phyloP scores from a whole-genome alignment of 1,140 invertebrate genomes.

The Philopotamus ludificatus region DNA sequence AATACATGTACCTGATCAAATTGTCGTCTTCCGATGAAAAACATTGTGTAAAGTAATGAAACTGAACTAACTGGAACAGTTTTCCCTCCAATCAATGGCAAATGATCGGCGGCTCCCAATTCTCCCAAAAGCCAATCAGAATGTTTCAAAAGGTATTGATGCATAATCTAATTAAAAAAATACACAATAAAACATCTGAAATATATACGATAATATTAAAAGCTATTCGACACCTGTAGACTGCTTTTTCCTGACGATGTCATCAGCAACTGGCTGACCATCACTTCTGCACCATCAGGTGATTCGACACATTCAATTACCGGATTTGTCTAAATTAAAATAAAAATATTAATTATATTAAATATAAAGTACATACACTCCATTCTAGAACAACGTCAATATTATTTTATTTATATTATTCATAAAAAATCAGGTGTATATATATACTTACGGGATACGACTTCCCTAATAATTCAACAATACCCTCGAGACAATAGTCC shows the following conservation, averaged over 20 bases:
- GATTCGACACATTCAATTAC: conserved; percentile 38
- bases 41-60: conserved; percentile 70
- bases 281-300: conserved; percentile 45
- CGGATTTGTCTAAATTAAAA: conserved; percentile 33
- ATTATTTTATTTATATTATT: background rate
- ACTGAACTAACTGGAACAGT: conserved; percentile 56
- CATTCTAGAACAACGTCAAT: background rate
- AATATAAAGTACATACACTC: too few species aligned
- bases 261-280: conserved; percentile 57
- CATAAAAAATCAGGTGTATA: background rate
- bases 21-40: conserved; percentile 67
- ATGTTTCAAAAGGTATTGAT: conserved; percentile 67
- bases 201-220: background rate
- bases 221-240: conserved; percentile 52
- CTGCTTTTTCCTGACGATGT: conserved; percentile 57
- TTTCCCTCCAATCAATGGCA: conserved; percentile 46
- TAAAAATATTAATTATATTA: background rate
- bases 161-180: conserved; percentile 55
- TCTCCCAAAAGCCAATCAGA: conserved; percentile 65
- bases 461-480: conserved; percentile 49
- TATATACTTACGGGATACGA: conserved; percentile 47
- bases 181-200: background rate
- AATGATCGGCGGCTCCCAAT: conserved; percentile 54
- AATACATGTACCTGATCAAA: conserved; percentile 65
- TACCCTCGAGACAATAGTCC: conserved; percentile 49